Conservation (phyloP, 2,113 vertebrate species). For the Opisthocomus hoazin region DNA sequence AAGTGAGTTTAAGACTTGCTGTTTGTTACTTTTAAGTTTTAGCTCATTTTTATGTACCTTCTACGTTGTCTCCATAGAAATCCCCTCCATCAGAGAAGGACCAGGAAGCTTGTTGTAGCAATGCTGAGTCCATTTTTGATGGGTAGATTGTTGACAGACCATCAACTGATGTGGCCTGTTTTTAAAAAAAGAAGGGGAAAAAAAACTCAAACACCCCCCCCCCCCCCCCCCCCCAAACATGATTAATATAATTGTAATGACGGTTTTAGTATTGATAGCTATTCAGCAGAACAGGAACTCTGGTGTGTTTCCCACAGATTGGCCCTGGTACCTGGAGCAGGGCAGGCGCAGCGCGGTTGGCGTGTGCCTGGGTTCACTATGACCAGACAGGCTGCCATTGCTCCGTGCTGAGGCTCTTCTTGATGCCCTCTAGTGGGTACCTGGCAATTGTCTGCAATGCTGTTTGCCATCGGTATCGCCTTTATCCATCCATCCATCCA, state of each 20-base stretch:
- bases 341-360: neutral
- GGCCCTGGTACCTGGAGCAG: neutral
- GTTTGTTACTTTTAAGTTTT: neutral
- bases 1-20: neutral
- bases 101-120: neutral
- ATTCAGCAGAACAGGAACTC: neutral
- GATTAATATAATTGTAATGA: rapidly evolving
- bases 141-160: neutral
- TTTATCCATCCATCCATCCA: neutral
- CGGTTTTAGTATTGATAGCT: neutral
- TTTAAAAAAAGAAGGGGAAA: neutral
- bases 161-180: neutral
- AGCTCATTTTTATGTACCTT: neutral
- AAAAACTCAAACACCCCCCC: neutral
- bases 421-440: neutral
- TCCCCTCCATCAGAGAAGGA: neutral
- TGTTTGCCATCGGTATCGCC: neutral
- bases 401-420: neutral
- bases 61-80: neutral
- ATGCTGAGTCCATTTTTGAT: neutral
- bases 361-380: neutral
- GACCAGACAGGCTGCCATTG: neutral
- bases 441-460: neutral
- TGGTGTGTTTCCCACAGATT: neutral
- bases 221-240: neutral